phyloP scores from a whole-genome alignment of 2,888 invertebrate species.

The Andrena bicolor region DNA sequence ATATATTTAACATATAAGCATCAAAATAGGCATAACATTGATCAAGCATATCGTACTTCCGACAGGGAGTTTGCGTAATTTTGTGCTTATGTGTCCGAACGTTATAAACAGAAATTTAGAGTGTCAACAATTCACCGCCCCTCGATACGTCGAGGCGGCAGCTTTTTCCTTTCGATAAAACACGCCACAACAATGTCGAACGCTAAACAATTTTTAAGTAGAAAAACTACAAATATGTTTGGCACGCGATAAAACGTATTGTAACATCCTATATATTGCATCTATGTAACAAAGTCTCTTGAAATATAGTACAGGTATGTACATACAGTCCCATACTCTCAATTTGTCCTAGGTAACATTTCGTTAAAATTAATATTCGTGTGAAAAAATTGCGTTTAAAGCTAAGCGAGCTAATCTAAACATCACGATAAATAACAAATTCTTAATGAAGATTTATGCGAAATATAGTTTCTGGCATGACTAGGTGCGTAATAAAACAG shows the following conservation, averaged over 20 bases:
- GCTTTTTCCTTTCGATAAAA: slow-evolving; percentile 32
- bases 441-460: slow-evolving; percentile 52
- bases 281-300: slow-evolving; percentile 47
- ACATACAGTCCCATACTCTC: slow-evolving; percentile 58
- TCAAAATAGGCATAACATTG: slow-evolving; percentile 27
- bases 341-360: slow-evolving; percentile 49
- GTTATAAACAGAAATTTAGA: slow-evolving; percentile 15
- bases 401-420: slow-evolving; percentile 56
- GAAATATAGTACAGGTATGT: slow-evolving; percentile 61
- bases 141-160: slow-evolving; percentile 14
- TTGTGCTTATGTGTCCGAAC: background rate
- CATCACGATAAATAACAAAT: slow-evolving; percentile 63
- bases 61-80: background rate
- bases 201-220: slow-evolving; percentile 55
- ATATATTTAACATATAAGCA: slow-evolving; percentile 39
- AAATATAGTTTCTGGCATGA: slow-evolving; percentile 62
- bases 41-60: background rate
- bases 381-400: slow-evolving; percentile 59
- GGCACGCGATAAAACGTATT: slow-evolving; percentile 60
- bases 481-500: slow-evolving; percentile 63
- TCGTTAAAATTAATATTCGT: slow-evolving; percentile 45
- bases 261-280: slow-evolving; percentile 48
- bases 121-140: slow-evolving; percentile 8
- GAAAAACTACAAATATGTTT: slow-evolving; percentile 68
- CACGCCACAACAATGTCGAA: slow-evolving; percentile 49